Conservation (phyloP, 1,140 invertebrate species). For the Thaumatotibia leucotreta region DNA sequence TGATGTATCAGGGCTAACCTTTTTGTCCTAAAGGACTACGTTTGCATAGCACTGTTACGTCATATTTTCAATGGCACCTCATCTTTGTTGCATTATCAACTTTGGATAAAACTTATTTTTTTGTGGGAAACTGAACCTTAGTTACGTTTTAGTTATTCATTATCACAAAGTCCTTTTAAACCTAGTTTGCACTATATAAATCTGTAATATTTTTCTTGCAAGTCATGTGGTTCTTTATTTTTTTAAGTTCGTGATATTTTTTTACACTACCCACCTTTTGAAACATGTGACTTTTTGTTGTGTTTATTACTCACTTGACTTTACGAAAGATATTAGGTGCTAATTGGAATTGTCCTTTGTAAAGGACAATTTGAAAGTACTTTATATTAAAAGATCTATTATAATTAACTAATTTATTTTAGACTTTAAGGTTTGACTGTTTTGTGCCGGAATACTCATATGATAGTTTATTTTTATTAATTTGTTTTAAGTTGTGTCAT, state of each 20-base stretch:
- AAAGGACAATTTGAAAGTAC: conserved; percentile 27
- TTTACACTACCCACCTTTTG: conserved; percentile 15
- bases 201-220: neutral
- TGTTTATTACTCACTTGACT: conserved; percentile 4
- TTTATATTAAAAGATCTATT: conserved; percentile 34
- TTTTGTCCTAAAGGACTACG: conserved; percentile 77
- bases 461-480: neutral
- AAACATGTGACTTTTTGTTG: conserved; percentile 16
- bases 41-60: neutral
- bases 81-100: conserved; percentile 5
- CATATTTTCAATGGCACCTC: conserved; percentile 12
- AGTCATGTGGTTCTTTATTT: conserved; percentile 18
- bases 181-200: too few species aligned
- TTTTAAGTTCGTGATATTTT: conserved; percentile 4
- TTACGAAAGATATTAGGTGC: neutral
- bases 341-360: neutral
- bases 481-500: neutral
- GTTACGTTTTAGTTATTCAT: too few species aligned
- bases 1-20: conserved; percentile 73
- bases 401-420: conserved; percentile 30
- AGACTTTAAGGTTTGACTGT: conserved; percentile 18
- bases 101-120: neutral
- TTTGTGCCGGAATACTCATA: conserved; percentile 27
- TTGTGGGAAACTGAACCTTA: neutral
- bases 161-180: too few species aligned